These are phyloP conservation scores for Coccyzus lansbergi DNA, from an alignment of 2,797 vertebrate genomes.

Conservation along the genomic window DNA sequence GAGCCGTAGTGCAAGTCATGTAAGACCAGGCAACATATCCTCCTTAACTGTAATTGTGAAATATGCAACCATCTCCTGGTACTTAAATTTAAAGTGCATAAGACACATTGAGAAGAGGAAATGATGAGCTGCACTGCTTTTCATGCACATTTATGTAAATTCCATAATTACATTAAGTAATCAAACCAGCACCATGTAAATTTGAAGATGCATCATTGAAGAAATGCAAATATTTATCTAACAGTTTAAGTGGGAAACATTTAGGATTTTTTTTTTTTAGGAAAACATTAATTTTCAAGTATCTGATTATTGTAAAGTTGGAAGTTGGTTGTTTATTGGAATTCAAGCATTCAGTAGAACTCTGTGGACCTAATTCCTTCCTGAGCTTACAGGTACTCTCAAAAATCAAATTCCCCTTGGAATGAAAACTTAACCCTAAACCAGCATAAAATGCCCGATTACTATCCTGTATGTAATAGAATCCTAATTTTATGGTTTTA, in stretches of 20 bases:
- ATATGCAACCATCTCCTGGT: background rate
- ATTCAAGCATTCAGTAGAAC: background rate
- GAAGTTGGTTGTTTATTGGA: background rate
- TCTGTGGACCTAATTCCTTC: background rate
- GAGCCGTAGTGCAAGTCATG: background rate
- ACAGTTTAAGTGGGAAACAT: background rate
- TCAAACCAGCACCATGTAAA: background rate
- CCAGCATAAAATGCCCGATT: background rate
- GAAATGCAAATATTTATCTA: conserved; percentile 28
- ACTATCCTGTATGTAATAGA: background rate
- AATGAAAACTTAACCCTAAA: background rate
- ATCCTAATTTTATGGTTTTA: background rate
- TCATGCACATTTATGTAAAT: background rate
- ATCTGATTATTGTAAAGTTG: background rate
- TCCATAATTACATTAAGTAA: background rate
- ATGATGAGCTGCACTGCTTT: background rate
- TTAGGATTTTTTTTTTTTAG: background rate
- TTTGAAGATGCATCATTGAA: background rate
- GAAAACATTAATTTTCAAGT: background rate
- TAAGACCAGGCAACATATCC: background rate
- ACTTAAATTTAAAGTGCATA: background rate
- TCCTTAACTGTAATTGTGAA: background rate
- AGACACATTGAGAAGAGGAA: background rate
- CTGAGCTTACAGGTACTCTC: background rate
- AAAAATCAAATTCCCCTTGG: background rate